Percentiles rank a stretch among this genome's conserved stretches.
Evolutionary conservation across 2,113 vertebrate genomes (phyloP).

Genomic region (Coreoperca whiteheadi): DNA sequence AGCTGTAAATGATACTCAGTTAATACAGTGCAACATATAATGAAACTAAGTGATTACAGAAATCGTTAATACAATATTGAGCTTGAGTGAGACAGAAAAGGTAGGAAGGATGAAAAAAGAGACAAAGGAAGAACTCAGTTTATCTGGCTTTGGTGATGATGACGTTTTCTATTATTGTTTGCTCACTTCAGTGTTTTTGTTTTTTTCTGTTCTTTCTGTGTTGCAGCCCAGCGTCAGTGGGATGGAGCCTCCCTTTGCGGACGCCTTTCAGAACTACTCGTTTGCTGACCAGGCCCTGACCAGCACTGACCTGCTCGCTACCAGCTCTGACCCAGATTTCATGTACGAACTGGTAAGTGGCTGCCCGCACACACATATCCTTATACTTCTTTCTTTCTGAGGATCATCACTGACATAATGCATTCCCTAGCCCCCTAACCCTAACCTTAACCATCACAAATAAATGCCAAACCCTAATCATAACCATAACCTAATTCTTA

Average conservation of each 20-base stretch:
- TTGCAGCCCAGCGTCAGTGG: slow-evolving; percentile 94
- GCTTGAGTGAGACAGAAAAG: too few relatives aligned
- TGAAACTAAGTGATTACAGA: not conserved
- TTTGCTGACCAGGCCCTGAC: slow-evolving; percentile 98
- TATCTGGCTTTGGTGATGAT: not conserved
- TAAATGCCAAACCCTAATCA: too few relatives aligned
- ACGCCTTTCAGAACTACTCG: slow-evolving; percentile 97
- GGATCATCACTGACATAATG: too few relatives aligned
- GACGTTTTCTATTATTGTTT: not conserved
- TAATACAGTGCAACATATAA: not conserved
- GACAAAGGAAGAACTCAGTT: too few relatives aligned
- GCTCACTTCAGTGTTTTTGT: not conserved
- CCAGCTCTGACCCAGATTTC: slow-evolving; percentile 98
- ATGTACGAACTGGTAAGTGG: slow-evolving; percentile 98
- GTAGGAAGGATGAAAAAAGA: too few relatives aligned
- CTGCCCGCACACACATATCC: not conserved
- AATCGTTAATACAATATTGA: too few relatives aligned
- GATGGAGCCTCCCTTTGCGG: slow-evolving; percentile 99
- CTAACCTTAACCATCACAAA: too few relatives aligned
- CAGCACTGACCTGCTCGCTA: slow-evolving; percentile 97
- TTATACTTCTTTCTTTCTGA: too few relatives aligned
- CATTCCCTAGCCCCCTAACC: too few relatives aligned
- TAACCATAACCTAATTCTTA: too few relatives aligned
- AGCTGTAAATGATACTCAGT: too few relatives aligned
- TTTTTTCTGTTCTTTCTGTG: not conserved